Evolutionary conservation across 2,888 invertebrate genomes (phyloP), one percentile per base, ranked within the genome.

Genomic region (Antitype chi): DNA sequence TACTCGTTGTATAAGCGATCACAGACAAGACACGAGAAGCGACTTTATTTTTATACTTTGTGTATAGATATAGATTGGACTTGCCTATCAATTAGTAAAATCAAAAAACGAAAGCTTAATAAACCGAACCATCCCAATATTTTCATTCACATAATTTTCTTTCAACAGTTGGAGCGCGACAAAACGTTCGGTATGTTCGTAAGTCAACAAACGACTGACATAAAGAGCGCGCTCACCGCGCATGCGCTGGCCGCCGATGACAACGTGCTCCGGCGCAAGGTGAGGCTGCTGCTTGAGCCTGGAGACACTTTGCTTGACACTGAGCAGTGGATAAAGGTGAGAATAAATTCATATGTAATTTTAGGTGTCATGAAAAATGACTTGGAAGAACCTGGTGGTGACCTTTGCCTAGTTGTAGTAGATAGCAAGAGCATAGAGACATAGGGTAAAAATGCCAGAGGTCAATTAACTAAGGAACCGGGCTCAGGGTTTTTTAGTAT

Each of bases 261-360:
- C 55, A 94, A 94, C 11, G 92, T 96, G 17, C 90, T 97, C n/a
- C 90, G 93, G 76, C 91, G 97, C 75, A 97, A 97, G 82, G 96
- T 97, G 79, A 95, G 96, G 20, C 92, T 97, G 8, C 87, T 97
- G 1, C 90, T 96, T 59, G 96, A 97, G 82, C 96, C 97, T 23
- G 97, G 97, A 32, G 97, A 97, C 80, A 92, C 94, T 2, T 85
- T 97, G 63, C 86, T 97, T 70, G 94, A 95, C 4, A 94, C 95
- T 53, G 94, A 96, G n/a, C 96, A 97, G 86, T 97, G 96, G 96
- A 96, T 96, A 62, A 92, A 94, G 92, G 97, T 97, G 90, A 92
- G 91, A 60, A 67, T 63, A 23, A 23, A 13, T 60, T 60, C 6
- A 23, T 23, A 5, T 60, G 32, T 13, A 6, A 32, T 60, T 60